A percentile compares a stretch with the other conserved stretches of the same genome.
Evolutionary conservation across 2,888 invertebrate species (phyloP).

Genomic region (Hypselothyrea guttata): DNA sequence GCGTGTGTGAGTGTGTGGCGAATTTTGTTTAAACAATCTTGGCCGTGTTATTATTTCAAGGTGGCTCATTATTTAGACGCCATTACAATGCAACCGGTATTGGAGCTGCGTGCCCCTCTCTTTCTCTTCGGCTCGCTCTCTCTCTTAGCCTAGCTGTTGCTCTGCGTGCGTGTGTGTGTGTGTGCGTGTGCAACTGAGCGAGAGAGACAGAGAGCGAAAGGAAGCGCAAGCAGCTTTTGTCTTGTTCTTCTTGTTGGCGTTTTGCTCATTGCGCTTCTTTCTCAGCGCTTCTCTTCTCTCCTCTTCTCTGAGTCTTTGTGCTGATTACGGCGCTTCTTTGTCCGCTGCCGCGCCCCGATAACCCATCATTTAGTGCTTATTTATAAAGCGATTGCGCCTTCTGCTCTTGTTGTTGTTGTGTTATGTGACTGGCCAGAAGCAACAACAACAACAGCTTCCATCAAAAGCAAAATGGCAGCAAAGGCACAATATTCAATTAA

Average conservation of each 20-base stretch:
- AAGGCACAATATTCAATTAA: constrained; percentile 59
- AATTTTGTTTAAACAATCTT: constrained; percentile 71
- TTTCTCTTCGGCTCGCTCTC: too few relatives aligned
- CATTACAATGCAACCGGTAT: constrained; percentile 73
- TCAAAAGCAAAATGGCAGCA: constrained; percentile 34
- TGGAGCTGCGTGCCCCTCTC: constrained; percentile 35
- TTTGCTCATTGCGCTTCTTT: constrained; percentile 8
- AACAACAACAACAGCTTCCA: constrained; percentile 36
- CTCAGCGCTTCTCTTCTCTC: neutral
- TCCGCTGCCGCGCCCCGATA: constrained; percentile 15
- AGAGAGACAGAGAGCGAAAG: constrained; percentile 5
- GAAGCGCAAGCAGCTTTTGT: constrained; percentile 62
- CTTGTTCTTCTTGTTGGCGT: constrained; percentile 36
- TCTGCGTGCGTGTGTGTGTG: constrained; percentile 1
- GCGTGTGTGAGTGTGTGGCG: constrained; percentile 33
- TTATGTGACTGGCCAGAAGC: constrained; percentile 30
- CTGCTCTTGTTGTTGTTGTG: constrained; percentile 2
- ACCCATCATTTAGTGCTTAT: constrained; percentile 44
- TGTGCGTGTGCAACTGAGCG: constrained; percentile 14
- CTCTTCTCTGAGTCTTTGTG: constrained; percentile 21
- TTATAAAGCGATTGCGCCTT: constrained; percentile 54
- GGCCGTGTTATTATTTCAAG: constrained; percentile 70
- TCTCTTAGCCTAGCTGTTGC: constrained; percentile 10
- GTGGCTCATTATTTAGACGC: constrained; percentile 72
- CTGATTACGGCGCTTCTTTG: constrained; percentile 45